Percentiles rank a stretch among this genome's conserved stretches.
Conservation (phyloP, 1,140 invertebrate genomes). For the Ridgeia piscesae region DNA sequence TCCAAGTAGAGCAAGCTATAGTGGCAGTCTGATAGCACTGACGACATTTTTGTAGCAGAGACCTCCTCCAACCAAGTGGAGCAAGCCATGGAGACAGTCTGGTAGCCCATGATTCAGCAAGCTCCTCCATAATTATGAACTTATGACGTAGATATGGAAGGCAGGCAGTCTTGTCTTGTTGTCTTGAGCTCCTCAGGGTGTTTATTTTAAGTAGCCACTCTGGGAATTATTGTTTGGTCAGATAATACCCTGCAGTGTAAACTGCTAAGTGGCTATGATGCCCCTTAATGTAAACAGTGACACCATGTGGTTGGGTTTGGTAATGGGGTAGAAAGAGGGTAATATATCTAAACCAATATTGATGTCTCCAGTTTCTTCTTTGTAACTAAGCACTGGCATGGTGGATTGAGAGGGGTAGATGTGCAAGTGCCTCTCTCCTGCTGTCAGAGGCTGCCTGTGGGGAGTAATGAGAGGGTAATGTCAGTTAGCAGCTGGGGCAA, state of each 20-base stretch:
- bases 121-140: too few species aligned
- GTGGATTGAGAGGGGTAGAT: not conserved
- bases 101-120: too few species aligned
- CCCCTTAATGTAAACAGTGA: not conserved
- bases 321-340: not conserved
- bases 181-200: not conserved
- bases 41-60: too few species aligned
- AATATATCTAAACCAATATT: slow-evolving; percentile 2
- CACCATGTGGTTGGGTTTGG: not conserved
- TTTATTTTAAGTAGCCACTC: not conserved
- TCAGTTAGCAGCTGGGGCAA: not conserved
- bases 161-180: too few species aligned
- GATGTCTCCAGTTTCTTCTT: not conserved
- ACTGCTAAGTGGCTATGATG: not conserved
- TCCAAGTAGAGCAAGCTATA: too few species aligned
- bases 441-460: not conserved
- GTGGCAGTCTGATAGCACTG: too few species aligned
- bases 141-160: too few species aligned
- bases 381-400: not conserved
- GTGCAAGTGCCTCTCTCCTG: not conserved
- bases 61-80: too few species aligned
- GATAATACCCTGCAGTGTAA: not conserved
- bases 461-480: not conserved
- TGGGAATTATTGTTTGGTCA: not conserved
- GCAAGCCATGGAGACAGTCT: too few species aligned